A percentile compares a stretch with the other conserved stretches of the same genome.
phyloP scores from a whole-genome alignment of 2,113 vertebrate genomes.

The Nothoprocta pentlandii region DNA sequence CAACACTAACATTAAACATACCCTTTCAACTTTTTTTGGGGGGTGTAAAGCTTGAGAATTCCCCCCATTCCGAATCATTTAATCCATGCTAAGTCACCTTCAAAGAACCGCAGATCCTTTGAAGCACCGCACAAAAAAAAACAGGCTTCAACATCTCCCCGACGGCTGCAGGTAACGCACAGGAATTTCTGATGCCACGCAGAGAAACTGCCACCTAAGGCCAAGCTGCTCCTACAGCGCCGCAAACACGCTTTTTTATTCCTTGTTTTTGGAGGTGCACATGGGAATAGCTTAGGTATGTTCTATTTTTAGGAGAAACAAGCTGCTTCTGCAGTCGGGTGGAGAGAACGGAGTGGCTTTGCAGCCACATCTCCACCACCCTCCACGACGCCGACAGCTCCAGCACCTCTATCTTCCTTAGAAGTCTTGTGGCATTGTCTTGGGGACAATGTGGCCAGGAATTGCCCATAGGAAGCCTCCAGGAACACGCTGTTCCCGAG shows the following conservation, averaged over 20 bases:
- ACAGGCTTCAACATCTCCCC: background rate
- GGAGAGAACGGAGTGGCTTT: background rate
- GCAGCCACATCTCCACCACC: background rate
- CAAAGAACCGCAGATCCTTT: constrained; percentile 65
- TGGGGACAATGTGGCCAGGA: background rate
- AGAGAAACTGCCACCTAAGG: background rate
- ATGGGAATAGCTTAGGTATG: background rate
- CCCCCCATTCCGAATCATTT: constrained; percentile 33
- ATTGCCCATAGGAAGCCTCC: background rate
- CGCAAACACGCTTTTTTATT: rapidly evolving
- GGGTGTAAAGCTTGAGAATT: background rate
- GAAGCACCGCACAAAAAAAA: constrained; percentile 47
- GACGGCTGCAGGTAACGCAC: constrained; percentile 7
- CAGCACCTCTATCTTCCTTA: background rate
- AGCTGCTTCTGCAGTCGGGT: background rate
- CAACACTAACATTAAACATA: constrained; percentile 66
- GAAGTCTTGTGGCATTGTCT: background rate
- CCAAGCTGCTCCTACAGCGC: background rate
- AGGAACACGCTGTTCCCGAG: background rate
- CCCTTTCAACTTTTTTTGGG: constrained; percentile 28
- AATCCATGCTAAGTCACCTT: constrained; percentile 55
- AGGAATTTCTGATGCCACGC: constrained; percentile 29
- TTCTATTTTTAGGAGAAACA: background rate
- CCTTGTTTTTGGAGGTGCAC: background rate
- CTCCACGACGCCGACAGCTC: background rate